Evolutionary conservation across 2,113 vertebrate species (phyloP).

Genomic region (Scophthalmus maximus): DNA sequence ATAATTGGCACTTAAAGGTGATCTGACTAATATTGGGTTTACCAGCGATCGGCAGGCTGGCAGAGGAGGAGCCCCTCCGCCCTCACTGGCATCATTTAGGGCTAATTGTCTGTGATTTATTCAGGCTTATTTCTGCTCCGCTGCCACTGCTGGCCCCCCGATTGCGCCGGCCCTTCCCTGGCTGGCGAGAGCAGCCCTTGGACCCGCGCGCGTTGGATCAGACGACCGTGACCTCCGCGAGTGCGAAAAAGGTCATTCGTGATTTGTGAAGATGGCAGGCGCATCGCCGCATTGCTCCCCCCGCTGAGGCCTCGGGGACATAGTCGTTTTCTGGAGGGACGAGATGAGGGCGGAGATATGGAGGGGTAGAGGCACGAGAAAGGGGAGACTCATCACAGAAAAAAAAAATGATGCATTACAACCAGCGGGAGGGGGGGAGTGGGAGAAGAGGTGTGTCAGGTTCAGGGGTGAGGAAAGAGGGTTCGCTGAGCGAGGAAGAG

Average conservation of each 20-base stretch:
- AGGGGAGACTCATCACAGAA: not conserved
- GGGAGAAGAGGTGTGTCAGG: slow-evolving; percentile 12
- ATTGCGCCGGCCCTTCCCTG: slow-evolving; percentile 18
- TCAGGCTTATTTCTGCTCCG: slow-evolving; percentile 45
- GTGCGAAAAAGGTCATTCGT: slow-evolving; percentile 63
- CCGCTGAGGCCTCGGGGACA: slow-evolving; percentile 27
- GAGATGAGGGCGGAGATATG: not conserved
- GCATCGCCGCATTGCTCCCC: slow-evolving; percentile 1
- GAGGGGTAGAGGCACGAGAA: slow-evolving; percentile 4
- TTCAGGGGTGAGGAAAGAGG: slow-evolving; percentile 8
- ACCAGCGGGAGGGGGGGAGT: not conserved
- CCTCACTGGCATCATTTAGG: slow-evolving; percentile 42
- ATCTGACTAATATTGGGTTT: slow-evolving; percentile 50
- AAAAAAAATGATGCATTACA: slow-evolving; percentile 20
- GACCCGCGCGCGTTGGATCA: slow-evolving; percentile 27
- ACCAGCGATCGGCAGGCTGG: slow-evolving; percentile 43
- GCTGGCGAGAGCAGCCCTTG: slow-evolving; percentile 26
- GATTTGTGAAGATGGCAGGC: slow-evolving; percentile 73
- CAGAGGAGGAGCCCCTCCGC: slow-evolving; percentile 30
- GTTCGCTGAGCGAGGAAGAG: slow-evolving; percentile 3
- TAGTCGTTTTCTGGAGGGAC: slow-evolving; percentile 24
- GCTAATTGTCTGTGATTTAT: slow-evolving; percentile 74
- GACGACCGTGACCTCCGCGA: slow-evolving; percentile 43
- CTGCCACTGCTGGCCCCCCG: slow-evolving; percentile 9
- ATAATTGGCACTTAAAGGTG: slow-evolving; percentile 39